Percentiles rank a stretch among this genome's conserved stretches.
These are phyloP conservation scores for Stercorarius parasiticus DNA, from an alignment of 2,113 vertebrate species.

Conservation along the genomic window DNA sequence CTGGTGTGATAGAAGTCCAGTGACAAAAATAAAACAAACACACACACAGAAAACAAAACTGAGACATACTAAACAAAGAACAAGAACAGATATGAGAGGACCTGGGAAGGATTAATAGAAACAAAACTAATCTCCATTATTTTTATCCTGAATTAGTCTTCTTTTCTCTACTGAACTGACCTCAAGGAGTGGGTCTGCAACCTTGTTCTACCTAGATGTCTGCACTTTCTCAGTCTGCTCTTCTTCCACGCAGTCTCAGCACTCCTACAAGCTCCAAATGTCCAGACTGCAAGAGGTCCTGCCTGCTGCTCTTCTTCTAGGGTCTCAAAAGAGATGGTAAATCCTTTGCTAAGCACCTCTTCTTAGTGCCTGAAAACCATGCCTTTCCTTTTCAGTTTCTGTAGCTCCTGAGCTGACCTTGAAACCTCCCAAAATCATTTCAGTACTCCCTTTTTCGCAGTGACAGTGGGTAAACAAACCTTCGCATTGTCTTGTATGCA, in stretches of 20 bases:
- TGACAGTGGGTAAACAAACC: neutral
- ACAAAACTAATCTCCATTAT: neutral
- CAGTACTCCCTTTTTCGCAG: neutral
- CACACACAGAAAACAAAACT: neutral
- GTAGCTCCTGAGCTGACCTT: neutral
- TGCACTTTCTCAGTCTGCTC: neutral
- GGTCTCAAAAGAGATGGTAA: neutral
- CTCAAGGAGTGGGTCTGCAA: neutral
- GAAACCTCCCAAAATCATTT: neutral
- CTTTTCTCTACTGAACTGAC: neutral
- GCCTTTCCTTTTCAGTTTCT: neutral
- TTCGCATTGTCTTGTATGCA: neutral
- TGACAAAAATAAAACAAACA: neutral
- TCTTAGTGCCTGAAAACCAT: neutral
- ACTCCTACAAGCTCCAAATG: neutral
- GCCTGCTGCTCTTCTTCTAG: neutral
- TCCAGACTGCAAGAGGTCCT: neutral
- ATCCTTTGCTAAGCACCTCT: neutral
- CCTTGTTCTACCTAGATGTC: neutral
- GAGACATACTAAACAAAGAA: neutral
- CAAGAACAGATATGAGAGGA: neutral
- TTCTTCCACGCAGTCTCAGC: neutral
- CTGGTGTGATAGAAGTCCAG: neutral
- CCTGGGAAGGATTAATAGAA: neutral
- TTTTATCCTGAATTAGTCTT: neutral